A percentile compares a stretch with the other conserved stretches of the same genome.
Conservation (phyloP, 2,888 invertebrate genomes). For the Nezara viridula region DNA sequence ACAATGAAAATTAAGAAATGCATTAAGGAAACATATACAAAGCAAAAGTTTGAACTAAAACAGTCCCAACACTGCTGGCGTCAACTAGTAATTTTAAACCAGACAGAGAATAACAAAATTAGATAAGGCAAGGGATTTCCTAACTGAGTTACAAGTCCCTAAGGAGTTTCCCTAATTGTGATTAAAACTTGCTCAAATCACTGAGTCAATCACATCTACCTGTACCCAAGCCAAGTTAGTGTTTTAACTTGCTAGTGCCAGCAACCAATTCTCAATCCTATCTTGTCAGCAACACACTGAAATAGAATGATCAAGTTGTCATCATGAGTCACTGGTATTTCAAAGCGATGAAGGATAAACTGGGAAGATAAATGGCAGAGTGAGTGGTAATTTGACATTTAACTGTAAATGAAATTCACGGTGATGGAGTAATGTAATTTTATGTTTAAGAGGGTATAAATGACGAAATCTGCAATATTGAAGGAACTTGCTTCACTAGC, state of each 20-base stretch:
- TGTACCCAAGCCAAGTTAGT: neutral
- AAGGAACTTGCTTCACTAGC: neutral
- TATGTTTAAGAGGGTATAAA: neutral
- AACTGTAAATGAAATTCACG: neutral
- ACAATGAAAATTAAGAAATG: neutral
- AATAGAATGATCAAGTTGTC: neutral
- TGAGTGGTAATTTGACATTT: neutral
- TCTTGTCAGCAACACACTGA: neutral
- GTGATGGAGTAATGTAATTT: neutral
- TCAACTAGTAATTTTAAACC: neutral
- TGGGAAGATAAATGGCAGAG: neutral
- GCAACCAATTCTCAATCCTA: neutral
- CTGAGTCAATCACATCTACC: slow-evolving; percentile 29
- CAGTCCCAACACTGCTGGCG: neutral
- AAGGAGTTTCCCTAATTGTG: slow-evolving; percentile 43
- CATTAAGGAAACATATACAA: neutral
- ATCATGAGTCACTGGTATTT: neutral
- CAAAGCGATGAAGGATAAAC: neutral
- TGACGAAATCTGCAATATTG: neutral
- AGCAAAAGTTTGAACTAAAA: neutral
- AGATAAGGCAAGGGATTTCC: neutral
- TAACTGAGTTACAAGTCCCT: slow-evolving; percentile 15
- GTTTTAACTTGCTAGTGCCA: neutral
- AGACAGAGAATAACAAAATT: slow-evolving; percentile 17
- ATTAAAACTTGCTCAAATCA: slow-evolving; percentile 29